Evolutionary conservation across 2,888 invertebrate species (phyloP).

Genomic region (Gisinianus flammeolus): DNA sequence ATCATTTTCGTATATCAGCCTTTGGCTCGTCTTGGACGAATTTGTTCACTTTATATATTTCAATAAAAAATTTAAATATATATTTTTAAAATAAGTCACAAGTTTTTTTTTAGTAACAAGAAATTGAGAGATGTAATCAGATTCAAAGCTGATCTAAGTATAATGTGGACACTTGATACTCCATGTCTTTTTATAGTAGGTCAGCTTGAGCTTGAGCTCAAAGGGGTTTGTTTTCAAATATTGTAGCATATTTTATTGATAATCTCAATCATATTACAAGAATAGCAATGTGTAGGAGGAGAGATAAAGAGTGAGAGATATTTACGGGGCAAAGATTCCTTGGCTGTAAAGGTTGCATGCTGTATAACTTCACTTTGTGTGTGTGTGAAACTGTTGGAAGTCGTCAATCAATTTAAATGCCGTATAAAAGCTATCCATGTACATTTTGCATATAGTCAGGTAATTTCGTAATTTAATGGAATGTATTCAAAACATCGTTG

Average conservation of each 20-base stretch:
- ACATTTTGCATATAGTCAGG: neutral
- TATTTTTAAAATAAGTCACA: neutral
- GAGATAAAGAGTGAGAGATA: no score
- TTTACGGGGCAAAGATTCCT: neutral
- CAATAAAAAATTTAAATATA: neutral
- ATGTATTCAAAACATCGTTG: neutral
- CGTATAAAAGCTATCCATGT: no score
- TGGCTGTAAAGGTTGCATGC: constrained; percentile 1
- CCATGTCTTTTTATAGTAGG: constrained; percentile 34
- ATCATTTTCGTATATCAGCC: constrained; percentile 30
- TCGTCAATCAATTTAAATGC: constrained; percentile 24
- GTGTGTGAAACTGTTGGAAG: constrained; percentile 15
- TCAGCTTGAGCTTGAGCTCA: constrained; percentile 21
- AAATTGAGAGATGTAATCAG: neutral
- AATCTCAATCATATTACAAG: no score
- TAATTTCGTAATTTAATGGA: constrained; percentile 26
- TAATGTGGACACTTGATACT: constrained; percentile 2
- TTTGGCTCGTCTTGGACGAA: neutral
- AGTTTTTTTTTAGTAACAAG: neutral
- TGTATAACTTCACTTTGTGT: no score
- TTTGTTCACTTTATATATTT: neutral
- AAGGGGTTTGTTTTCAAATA: constrained; percentile 16
- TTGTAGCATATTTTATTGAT: neutral
- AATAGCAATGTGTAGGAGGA: no score
- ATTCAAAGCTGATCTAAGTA: constrained; percentile 14